Percentiles rank a stretch among this genome's conserved stretches.
phyloP scores from a whole-genome alignment of 2,888 invertebrate species.

The Campoplex capitator region DNA sequence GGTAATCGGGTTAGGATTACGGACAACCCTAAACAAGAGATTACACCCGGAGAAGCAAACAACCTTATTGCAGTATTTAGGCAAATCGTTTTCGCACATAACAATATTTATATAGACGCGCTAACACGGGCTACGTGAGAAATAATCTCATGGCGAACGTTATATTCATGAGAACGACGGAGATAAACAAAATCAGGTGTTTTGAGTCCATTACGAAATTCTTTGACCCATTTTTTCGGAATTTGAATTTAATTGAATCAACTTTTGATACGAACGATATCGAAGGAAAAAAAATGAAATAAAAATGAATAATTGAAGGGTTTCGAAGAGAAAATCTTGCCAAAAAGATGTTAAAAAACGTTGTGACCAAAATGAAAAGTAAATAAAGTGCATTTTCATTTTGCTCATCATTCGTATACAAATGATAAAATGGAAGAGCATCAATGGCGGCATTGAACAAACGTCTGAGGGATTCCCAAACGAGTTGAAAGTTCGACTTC shows the following conservation, averaged over 20 bases:
- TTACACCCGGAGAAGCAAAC: slow-evolving; percentile 66
- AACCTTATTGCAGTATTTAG: not conserved
- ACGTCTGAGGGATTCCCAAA: slow-evolving; percentile 67
- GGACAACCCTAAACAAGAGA: slow-evolving; percentile 74
- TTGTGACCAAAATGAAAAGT: not conserved
- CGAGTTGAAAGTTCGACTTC: slow-evolving; percentile 65
- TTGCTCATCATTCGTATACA: slow-evolving; percentile 47
- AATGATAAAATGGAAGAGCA: slow-evolving; percentile 43
- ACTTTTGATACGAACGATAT: no score
- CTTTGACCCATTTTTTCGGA: not conserved
- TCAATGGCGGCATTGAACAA: slow-evolving; percentile 72
- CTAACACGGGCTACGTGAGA: no score
- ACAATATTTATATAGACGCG: slow-evolving; percentile 1
- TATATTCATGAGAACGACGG: not conserved
- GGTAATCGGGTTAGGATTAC: slow-evolving; percentile 76
- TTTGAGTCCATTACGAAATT: not conserved
- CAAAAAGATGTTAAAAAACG: not conserved
- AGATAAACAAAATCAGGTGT: not conserved
- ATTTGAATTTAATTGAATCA: not conserved
- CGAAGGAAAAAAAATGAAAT: no score
- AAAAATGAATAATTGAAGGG: not conserved
- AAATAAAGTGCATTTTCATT: slow-evolving; percentile 1
- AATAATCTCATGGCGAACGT: not conserved
- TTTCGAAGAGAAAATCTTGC: not conserved
- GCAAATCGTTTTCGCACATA: not conserved